Evolutionary conservation across 1,140 invertebrate species (phyloP).

Genomic region (Triops longicaudatus): DNA sequence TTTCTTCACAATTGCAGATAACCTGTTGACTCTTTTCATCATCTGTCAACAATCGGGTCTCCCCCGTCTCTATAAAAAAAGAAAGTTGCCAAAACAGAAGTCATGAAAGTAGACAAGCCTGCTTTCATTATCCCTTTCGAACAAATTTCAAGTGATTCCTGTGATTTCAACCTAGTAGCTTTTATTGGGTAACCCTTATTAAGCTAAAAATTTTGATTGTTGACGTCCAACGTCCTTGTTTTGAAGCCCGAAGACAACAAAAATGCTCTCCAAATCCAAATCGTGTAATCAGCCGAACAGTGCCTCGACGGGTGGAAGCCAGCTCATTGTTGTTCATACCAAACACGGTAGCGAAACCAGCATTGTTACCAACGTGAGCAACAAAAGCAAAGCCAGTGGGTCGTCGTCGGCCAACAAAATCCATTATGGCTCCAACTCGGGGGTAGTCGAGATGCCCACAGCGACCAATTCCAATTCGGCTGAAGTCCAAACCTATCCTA

Average conservation of each 20-base stretch:
- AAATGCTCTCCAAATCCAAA: background rate
- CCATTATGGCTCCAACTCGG: background rate
- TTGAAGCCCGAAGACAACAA: background rate
- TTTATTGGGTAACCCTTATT: no score
- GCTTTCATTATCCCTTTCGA: no score
- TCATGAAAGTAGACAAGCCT: no score
- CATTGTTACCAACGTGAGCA: background rate
- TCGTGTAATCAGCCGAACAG: background rate
- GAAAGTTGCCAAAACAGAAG: no score
- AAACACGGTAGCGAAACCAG: background rate
- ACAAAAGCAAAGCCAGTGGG: background rate
- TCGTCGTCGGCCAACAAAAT: background rate
- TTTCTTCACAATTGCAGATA: no score
- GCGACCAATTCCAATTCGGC: slow-evolving; percentile 18
- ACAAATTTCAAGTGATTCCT: no score
- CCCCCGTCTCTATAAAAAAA: no score
- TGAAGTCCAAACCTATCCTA: background rate
- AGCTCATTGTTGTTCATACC: background rate
- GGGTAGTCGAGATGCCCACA: background rate
- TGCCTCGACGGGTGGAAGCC: background rate
- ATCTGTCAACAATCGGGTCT: no score
- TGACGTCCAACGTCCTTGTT: no score
- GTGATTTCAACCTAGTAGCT: no score
- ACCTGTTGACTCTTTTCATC: no score
- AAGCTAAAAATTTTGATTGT: no score